Conservation (phyloP, 1,140 invertebrate genomes). For the Himalopsyche phryganea region DNA sequence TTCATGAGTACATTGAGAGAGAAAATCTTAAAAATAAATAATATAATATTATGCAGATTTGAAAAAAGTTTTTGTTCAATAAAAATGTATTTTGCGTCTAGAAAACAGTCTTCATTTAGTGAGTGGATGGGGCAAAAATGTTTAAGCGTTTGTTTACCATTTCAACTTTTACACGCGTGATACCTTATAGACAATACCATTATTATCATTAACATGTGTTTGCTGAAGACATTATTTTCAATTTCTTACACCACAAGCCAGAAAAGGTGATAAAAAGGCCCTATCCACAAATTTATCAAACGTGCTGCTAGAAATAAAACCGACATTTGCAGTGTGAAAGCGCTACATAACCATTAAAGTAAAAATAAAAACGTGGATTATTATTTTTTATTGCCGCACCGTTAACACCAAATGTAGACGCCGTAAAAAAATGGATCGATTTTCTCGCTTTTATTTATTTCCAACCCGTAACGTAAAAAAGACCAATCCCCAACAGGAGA, state of each 20-base stretch:
- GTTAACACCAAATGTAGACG: conserved; percentile 14
- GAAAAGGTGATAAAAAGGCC: not conserved
- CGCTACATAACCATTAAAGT: conserved; percentile 8
- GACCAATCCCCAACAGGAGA: not conserved
- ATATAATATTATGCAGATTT: too few relatives aligned
- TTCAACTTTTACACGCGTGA: too few relatives aligned
- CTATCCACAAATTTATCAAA: not conserved
- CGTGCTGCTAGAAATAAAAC: not conserved
- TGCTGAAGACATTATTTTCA: too few relatives aligned
- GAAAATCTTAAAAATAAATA: too few relatives aligned
- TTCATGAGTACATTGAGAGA: too few relatives aligned
- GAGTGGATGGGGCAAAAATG: too few relatives aligned
- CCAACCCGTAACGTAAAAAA: not conserved
- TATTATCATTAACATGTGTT: too few relatives aligned
- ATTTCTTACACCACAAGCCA: not conserved
- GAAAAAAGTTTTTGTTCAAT: too few relatives aligned
- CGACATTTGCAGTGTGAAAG: conserved; percentile 1
- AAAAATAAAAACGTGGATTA: conserved; percentile 6
- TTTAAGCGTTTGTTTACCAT: too few relatives aligned
- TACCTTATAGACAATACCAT: too few relatives aligned
- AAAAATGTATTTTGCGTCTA: too few relatives aligned
- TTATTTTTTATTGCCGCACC: conserved; percentile 5
- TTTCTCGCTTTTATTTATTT: not conserved
- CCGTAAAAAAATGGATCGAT: conserved; percentile 1
- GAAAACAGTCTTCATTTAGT: too few relatives aligned